Base-by-base conservation (phyloP, 2,113 vertebrate genomes). In the Caranx melampygus region DNA sequence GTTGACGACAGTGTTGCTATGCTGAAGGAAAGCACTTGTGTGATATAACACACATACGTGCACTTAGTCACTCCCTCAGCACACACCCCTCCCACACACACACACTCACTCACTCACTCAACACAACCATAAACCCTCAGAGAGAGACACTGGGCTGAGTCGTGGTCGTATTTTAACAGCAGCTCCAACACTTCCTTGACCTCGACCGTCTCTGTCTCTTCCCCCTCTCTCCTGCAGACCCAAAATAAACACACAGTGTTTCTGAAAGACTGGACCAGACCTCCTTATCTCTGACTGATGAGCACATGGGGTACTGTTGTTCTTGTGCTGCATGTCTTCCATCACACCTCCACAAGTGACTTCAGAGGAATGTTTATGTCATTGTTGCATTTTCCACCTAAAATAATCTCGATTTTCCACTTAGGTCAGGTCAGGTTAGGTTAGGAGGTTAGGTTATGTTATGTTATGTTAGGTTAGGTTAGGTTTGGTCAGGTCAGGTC, bases 11-110 rank as follows among this genome's bases (percentile, higher is more conserved):
- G 40, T 31, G 66, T 62, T 73, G 84, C 76, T 78, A 49, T 80
- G 82, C 84, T 85, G 21, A 51, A 26, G 74, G 42, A 73, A 64
- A 61, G 52, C 52, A 62, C 71, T 58, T 58, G 72, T 80, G 60
- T 71, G 21, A 71, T 77, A 71, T 72, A 37, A 73, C 72, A 69
- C 71, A 67, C 34, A 51, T 0, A 33, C 21, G 26, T 59, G 49
- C 70, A 68, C 71, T 67, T 16, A 33, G 21, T 63, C 59, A n/a
- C 2, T 64, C 16, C 14, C 37, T 40, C 59, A 8, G 18, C 40
- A 11, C 73, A 20, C 34, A 3, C 35, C 33, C 0, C 13, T 26
- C 61, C 20, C 47, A 65, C 33, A 61, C 9, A n/a, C 72, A 61
- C 33, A 62, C n/a, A n/a, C n/a, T n/a, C n/a, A n/a, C n/a, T n/a